Percentiles rank a stretch among this genome's conserved stretches.
These are phyloP conservation scores for Echinometra lucunter DNA, from an alignment of 53 echinoderm and acorn worm species.

Conservation along the genomic window DNA sequence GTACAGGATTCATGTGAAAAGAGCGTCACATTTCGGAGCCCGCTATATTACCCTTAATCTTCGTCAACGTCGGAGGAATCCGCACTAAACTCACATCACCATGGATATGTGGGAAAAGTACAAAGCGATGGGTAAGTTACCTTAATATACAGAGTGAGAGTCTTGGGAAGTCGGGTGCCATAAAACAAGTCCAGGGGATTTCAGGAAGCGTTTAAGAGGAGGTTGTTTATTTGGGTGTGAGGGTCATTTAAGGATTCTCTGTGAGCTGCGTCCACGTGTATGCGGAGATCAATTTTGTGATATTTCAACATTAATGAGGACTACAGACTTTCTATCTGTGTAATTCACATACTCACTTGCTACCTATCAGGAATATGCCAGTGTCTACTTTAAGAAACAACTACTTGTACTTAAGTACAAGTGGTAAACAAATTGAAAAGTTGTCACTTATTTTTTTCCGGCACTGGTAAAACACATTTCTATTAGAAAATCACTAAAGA, in stretches of 20 bases:
- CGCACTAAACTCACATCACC: not conserved
- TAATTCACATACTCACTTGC: not conserved
- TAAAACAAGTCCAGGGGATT: not conserved
- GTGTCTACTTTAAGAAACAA: too few species aligned
- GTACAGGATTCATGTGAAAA: not conserved
- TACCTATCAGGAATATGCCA: not conserved
- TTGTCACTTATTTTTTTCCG: too few species aligned
- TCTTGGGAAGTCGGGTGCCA: not conserved
- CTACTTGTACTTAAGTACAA: too few species aligned
- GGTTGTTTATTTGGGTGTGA: not conserved
- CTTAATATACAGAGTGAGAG: not conserved
- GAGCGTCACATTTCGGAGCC: not conserved
- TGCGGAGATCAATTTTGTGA: not conserved
- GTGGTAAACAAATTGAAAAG: too few species aligned
- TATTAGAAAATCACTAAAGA: not conserved
- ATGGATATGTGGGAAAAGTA: conserved; percentile 68
- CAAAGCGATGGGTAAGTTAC: conserved; percentile 63
- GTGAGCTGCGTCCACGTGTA: not conserved
- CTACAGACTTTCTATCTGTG: not conserved
- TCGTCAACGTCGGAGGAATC: not conserved
- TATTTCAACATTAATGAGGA: not conserved
- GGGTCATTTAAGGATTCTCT: not conserved
- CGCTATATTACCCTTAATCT: not conserved
- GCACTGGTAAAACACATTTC: too few species aligned
- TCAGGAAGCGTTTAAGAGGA: not conserved